Evolutionary conservation across 1,140 invertebrate species (phyloP), one percentile per base, ranked within the genome.

Genomic region (Physella acuta): DNA sequence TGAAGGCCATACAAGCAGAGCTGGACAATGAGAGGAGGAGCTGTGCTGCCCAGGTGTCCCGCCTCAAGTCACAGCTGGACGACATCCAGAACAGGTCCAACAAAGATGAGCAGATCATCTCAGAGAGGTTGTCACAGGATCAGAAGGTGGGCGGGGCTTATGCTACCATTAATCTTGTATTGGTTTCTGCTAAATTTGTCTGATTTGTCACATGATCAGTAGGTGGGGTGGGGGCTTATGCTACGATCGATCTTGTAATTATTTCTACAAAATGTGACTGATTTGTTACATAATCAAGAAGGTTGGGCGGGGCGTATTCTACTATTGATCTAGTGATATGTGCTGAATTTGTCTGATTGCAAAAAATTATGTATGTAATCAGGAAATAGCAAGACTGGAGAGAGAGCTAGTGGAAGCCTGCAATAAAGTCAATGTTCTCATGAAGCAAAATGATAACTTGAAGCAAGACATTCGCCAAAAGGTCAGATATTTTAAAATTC

Each of bases 101-200:
- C 24, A 36, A 49, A 4, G 66, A 39, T 14, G 37, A 60, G 39
- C 11, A 58, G 24, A 33, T 33, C 4, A 17, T 59, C 11, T 3
- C 24, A n/a, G 66, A 60, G 14, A 59, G 16, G 39, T 8, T 60
- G 1, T 24, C 66, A 17, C 17, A 5, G 1, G 24, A 30, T 33
- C 66, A 68, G 37, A 68, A 68, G 28, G 64, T 67, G 14, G 26
- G 64, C 31, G 2, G n/a, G n/a, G n/a, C n/a, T n/a, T n/a, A n/a
- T n/a, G n/a, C n/a, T n/a, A n/a, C n/a, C n/a, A n/a, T n/a, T n/a
- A n/a, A n/a, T n/a, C n/a, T n/a, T n/a, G n/a, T n/a, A n/a, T n/a
- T n/a, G n/a, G n/a, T n/a, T n/a, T n/a, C n/a, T n/a, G n/a, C n/a
- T n/a, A n/a, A n/a, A n/a, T n/a, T n/a, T n/a, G n/a, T n/a, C n/a